These are phyloP conservation scores for Eupithecia tripunctaria DNA, from an alignment of 2,888 invertebrate genomes.

Conservation along the genomic window DNA sequence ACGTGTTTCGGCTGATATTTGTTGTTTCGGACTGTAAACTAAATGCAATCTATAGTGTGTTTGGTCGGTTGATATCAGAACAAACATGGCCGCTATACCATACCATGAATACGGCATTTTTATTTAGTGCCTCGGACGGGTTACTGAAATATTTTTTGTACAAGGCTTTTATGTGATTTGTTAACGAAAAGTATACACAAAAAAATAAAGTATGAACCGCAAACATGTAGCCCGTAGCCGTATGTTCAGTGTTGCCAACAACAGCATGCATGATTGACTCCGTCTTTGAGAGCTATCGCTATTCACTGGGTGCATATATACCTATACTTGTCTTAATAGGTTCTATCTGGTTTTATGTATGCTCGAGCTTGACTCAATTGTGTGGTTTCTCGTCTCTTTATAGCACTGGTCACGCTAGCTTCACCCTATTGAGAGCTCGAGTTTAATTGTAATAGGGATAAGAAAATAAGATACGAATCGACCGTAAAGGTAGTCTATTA, in stretches of 20 bases:
- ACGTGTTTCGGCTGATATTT: conserved; percentile 7
- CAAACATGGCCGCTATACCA: background rate
- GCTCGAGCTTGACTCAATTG: conserved; percentile 3
- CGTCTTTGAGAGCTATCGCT: conserved; percentile 9
- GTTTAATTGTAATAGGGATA: background rate
- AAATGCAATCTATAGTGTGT: conserved; percentile 1
- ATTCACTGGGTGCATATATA: background rate
- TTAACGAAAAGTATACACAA: background rate
- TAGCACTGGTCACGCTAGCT: background rate
- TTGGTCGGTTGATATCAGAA: background rate
- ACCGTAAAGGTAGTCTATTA: background rate
- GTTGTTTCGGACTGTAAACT: background rate
- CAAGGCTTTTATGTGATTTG: background rate
- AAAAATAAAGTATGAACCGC: background rate
- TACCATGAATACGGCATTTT: background rate
- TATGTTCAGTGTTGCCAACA: conserved; percentile 3
- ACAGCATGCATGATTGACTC: conserved; percentile 7
- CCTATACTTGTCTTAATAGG: background rate
- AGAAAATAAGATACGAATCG: background rate
- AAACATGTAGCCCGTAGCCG: background rate
- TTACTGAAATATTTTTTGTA: background rate
- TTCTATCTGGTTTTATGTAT: background rate
- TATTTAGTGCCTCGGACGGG: background rate
- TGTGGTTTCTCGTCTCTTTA: conserved; percentile 9
- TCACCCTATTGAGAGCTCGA: background rate